These are phyloP conservation scores for Patiria miniata DNA, from an alignment of 35 echinoderm and acorn worm species.

Conservation along the genomic window DNA sequence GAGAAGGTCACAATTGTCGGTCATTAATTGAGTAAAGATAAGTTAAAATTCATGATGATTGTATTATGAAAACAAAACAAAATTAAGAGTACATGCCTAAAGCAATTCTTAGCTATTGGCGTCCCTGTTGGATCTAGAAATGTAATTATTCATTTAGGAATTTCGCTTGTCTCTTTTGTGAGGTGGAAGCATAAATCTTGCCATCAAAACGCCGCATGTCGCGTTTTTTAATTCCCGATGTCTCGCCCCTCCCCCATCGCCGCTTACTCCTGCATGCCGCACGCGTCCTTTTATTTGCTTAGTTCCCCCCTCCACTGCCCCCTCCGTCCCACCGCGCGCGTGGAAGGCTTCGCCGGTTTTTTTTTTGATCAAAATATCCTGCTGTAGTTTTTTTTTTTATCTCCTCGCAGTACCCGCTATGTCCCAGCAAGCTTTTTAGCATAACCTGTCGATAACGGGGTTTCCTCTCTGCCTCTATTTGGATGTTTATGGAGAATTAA, in stretches of 20 bases:
- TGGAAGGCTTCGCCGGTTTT: background rate
- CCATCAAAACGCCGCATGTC: background rate
- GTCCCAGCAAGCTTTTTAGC: background rate
- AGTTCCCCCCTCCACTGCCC: background rate
- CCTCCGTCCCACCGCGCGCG: background rate
- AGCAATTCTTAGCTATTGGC: too few relatives aligned
- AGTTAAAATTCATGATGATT: too few relatives aligned
- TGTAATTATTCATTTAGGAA: too few relatives aligned
- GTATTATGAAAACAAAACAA: too few relatives aligned
- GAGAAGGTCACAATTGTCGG: too few relatives aligned
- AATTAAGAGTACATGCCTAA: too few relatives aligned
- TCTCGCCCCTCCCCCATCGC: background rate
- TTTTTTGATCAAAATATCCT: background rate
- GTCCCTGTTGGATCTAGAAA: too few relatives aligned
- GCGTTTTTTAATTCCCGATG: background rate
- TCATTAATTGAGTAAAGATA: too few relatives aligned
- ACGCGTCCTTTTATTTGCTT: background rate
- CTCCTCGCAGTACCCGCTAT: background rate
- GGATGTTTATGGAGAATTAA: constrained; percentile 28
- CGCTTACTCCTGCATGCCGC: background rate
- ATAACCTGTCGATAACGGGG: constrained; percentile 24
- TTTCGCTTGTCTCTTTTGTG: too few relatives aligned
- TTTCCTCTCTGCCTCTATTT: constrained; percentile 9
- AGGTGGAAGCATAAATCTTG: background rate
- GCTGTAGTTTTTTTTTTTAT: constrained; percentile 12